Conservation (phyloP, 2,797 vertebrate species). For the Characodon lateralis region DNA sequence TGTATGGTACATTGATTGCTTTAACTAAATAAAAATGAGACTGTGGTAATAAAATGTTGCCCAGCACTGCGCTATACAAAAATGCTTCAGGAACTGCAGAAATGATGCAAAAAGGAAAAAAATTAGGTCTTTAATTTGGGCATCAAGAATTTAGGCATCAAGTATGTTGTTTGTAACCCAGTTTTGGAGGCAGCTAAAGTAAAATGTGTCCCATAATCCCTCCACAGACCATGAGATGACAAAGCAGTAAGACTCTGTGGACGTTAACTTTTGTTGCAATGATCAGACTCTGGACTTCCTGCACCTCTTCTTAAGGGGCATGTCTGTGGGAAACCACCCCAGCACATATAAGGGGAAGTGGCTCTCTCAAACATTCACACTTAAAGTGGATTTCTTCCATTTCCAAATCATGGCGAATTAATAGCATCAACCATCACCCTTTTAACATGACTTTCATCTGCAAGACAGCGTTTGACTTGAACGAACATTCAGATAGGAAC, state of each 20-base stretch:
- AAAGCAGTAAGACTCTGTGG: not conserved
- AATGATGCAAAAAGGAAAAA: not conserved
- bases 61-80: no score
- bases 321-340: not conserved
- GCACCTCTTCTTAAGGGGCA: not conserved
- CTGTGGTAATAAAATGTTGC: no score
- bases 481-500: conserved; percentile 50
- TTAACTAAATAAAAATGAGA: no score
- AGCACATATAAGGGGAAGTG: not conserved
- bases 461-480: not conserved
- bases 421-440: not conserved
- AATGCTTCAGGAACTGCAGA: no score
- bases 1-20: no score
- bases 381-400: not conserved
- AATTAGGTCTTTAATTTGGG: not conserved
- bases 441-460: not conserved
- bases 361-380: not conserved
- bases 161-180: not conserved
- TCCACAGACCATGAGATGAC: not conserved
- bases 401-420: not conserved
- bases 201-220: not conserved
- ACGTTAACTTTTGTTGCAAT: not conserved
- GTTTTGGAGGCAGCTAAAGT: not conserved
- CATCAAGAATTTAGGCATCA: not conserved
- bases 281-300: not conserved